A percentile compares a stretch with the other conserved stretches of the same genome.
phyloP scores from a whole-genome alignment of 2,113 vertebrate species.

The Alosa alosa region DNA sequence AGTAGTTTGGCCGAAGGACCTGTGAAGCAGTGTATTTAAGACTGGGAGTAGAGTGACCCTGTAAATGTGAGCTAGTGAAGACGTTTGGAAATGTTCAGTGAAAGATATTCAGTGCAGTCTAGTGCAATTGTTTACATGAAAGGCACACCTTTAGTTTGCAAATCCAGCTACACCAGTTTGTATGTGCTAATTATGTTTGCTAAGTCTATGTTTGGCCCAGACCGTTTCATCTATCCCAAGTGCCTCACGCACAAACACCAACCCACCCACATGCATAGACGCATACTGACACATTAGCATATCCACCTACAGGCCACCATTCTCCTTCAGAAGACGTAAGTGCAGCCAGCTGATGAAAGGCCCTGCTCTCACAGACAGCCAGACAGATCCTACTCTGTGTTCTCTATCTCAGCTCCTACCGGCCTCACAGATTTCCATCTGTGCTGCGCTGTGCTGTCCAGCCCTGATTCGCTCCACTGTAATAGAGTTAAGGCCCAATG shows the following conservation, averaged over 20 bases:
- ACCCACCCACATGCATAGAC: background rate
- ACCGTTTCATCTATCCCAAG: background rate
- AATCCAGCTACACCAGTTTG: background rate
- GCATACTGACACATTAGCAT: background rate
- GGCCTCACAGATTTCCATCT: background rate
- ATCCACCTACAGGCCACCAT: background rate
- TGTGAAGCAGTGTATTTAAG: background rate
- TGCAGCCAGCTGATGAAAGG: background rate
- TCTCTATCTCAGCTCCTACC: background rate
- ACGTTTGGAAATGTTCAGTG: background rate
- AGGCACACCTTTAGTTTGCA: background rate
- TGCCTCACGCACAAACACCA: background rate
- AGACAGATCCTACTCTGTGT: background rate
- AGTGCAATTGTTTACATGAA: background rate
- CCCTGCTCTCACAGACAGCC: background rate
- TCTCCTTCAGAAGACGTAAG: background rate
- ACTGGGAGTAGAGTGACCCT: background rate
- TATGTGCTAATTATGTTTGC: background rate
- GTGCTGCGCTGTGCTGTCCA: background rate
- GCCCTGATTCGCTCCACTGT: background rate
- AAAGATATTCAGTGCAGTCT: background rate
- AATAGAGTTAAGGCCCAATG: conserved; percentile 4
- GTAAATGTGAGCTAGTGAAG: background rate
- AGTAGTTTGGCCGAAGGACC: background rate
- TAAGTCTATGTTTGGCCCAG: background rate